Evolutionary conservation across 2,888 invertebrate genomes (phyloP).

Genomic region (Stenotaenia linearis): DNA sequence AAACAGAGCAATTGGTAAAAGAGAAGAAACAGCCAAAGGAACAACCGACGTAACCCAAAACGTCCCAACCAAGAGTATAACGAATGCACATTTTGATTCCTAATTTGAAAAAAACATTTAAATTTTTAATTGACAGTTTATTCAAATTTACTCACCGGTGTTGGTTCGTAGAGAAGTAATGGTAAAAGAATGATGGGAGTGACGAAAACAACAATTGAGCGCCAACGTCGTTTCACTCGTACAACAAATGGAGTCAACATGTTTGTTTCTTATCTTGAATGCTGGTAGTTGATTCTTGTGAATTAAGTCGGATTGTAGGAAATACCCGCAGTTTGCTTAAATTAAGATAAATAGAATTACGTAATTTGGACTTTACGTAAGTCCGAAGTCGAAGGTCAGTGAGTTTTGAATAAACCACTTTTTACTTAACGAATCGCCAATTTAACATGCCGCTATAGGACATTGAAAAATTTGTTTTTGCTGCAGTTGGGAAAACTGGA

Average conservation of each 20-base stretch:
- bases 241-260: neutral
- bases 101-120: neutral
- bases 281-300: neutral
- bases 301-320: too few relatives aligned
- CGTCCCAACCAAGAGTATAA: conserved; percentile 72
- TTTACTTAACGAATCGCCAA: neutral
- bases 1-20: conserved; percentile 75
- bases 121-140: neutral
- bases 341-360: too few relatives aligned
- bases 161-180: neutral
- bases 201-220: neutral
- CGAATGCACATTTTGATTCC: conserved; percentile 62
- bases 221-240: neutral
- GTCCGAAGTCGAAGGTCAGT: too few relatives aligned
- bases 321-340: too few relatives aligned
- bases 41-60: conserved; percentile 78
- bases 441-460: too few relatives aligned
- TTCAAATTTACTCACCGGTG: neutral
- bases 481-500: too few relatives aligned
- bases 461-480: too few relatives aligned
- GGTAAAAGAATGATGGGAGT: neutral
- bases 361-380: too few relatives aligned
- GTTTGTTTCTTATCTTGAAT: neutral
- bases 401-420: too few relatives aligned
- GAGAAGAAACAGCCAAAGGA: conserved; percentile 73